phyloP scores from a whole-genome alignment of 92 coral and sea anemone species.

The Muricea muricata region DNA sequence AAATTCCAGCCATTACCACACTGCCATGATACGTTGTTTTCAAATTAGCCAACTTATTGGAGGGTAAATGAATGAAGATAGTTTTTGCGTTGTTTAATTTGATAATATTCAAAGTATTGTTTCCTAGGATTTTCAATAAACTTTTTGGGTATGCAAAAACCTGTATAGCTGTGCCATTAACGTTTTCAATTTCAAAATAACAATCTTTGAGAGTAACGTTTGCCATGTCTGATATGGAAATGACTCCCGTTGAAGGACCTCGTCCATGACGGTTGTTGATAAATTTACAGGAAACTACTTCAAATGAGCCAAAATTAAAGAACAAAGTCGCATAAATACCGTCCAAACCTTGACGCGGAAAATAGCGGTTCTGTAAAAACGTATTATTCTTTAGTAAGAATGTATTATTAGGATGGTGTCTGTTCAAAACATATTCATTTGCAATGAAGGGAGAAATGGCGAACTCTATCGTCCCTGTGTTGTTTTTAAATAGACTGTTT shows the following conservation, averaged over 20 bases:
- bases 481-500: background rate
- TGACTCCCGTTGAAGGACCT: background rate
- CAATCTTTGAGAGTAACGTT: background rate
- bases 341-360: background rate
- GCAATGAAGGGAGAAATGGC: background rate
- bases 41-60: background rate
- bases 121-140: background rate
- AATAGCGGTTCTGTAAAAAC: background rate
- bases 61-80: constrained; percentile 9
- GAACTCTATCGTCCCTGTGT: constrained; percentile 20
- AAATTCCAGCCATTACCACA: background rate
- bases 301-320: background rate
- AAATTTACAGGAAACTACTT: constrained; percentile 4
- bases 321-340: constrained; percentile 1
- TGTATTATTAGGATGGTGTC: background rate
- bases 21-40: background rate
- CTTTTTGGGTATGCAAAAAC: constrained; percentile 21
- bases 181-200: background rate
- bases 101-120: background rate
- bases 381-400: background rate
- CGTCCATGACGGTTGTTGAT: background rate
- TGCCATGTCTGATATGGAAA: constrained; percentile 1
- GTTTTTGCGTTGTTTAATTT: background rate
- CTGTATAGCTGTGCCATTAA: background rate
- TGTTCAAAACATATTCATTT: background rate